Evolutionary conservation across 2,888 invertebrate genomes (phyloP), one percentile per base, ranked within the genome.

Genomic region (Aromia moschata): DNA sequence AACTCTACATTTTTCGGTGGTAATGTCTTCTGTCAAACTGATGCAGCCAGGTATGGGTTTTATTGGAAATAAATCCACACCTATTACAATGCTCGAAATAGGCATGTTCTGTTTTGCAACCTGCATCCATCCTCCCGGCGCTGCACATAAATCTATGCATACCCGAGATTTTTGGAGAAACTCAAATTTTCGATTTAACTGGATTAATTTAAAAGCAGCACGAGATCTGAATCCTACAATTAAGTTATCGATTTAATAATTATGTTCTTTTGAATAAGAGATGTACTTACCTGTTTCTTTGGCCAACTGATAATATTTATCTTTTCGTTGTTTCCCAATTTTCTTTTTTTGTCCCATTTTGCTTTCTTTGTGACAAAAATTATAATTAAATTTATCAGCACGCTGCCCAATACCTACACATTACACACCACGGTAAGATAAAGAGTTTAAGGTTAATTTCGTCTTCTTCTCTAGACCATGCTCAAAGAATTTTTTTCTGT

Each of bases 121-220:
- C 82, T 95, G 99, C 91, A 98, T 94, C 98, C 99, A 98, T 70
- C 98, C 98, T 76, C 98, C 98, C 0, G 99, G 99, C 1, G 99
- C 99, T 10, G 99, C 99, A 83, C 99, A 99, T 62, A 99, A 83
- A 86, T 99, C 99, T 74, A 99, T n/a, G n/a, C 96, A 93, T 85
- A 99, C 97, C 84, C 94, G 87, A 0, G 98, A 94, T 76, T 91
- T 92, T 85, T 98, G 95, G 3, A 99, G 83, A 81, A 99, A 99
- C 52, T 95, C 94, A 83, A 94, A 99, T 79, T 97, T 97, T 64
- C 98, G 86, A 82, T 99, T 99, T 49, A 99, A 81, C 78, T n/a
- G n/a, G 64, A 99, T 94, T 70, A 99, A 87, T 79, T 99, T 99
- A 83, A 99, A 99, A n/a, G 99, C 96, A 73, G 99, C 96, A 84